Base-by-base conservation (phyloP, 2,113 vertebrate genomes). In the Synchiropus splendidus region DNA sequence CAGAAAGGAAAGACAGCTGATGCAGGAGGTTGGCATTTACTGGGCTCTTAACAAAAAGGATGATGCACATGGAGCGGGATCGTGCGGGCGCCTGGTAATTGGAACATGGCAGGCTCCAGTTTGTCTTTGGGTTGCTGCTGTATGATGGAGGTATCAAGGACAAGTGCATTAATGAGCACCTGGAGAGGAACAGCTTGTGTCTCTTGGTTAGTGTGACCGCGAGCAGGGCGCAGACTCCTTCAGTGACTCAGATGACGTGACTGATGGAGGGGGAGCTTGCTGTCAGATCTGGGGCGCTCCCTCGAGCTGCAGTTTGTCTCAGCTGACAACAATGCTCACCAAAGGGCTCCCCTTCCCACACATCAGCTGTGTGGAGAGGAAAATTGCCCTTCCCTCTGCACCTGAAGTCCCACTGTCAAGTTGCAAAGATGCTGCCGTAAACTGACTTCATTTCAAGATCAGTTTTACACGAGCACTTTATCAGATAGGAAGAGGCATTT, bases 231-330 rank as follows among this genome's bases (percentile, higher is more conserved):
- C 70, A 61, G 67, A 71, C 71, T 74, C 74, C 68, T 81, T 81
- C 71, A 55, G 67, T 78, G 75, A 80, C 70, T 75, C 67, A 60
- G 65, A 74, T 74, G 72, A 76, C 54, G 67, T 83, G 81, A 86
- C 80, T 80, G 78, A 86, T 87, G 72, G 75, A 67, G 74, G 79
- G 77, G 72, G 64, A 67, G 74, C 80, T 57, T 80, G 70, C 70
- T 76, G 75, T 76, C 88, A 97, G 90, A 95, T 84, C 84, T 94
- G 82, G 94, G 93, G 85, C 90, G 83, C 61, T 97, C 91, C 72
- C 88, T 86, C 64, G 91, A 94, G 78, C 88, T 86, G 32, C 89
- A 93, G 0, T 97, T 92, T 59, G 91, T 95, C 70, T 97, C 90
- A 8, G 85, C 89, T 90, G 93, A 98, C 83, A 96, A 92, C 81